Evolutionary conservation across 2,888 invertebrate species (phyloP), one percentile per base, ranked within the genome.

Genomic region (Archips xylosteana): DNA sequence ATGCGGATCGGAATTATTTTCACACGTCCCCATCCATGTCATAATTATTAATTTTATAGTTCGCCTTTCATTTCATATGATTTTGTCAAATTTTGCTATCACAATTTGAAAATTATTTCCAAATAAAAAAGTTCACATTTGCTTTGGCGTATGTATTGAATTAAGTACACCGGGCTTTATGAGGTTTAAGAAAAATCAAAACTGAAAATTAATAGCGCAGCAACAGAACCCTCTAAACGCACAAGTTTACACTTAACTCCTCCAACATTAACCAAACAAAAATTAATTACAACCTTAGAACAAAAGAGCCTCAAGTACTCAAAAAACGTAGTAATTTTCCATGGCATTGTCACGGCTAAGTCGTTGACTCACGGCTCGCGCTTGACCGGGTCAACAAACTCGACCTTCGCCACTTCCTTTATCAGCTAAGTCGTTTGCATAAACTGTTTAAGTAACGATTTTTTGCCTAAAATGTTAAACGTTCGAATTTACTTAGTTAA

Each of bases 351-450:
- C 54, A 66, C 13, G 73, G 57, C 12, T 57, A 49, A 59, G 73
- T 73, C 73, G 42, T 59, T 64, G 73, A 73, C 67, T n/a, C 42
- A 13, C 66, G 57, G 12, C 57, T 72, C 61, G 45, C 67, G 62
- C 57, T 68, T 73, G 68, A 39, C 59, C 54, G 73, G 73, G 73
- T 73, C 59, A 64, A 9, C 34, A 59, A 12, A 47, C 67, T 23
- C 62, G 73, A 73, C 73, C 73, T 73, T 73, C 68, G 68, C 13
- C 34, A 73, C 73, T 73, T 73, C 73, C 73, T 73, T 36, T 32
- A 47, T 36, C 36, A 51, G 51, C 9, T 9, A 1, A 47, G 54
- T 59, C 15, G 47, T 67, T 68, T 32, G 49, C 49, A 39, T 73
- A 45, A 70, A 57, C 15, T 45, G 70, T 65, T 65, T 34, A 65